A percentile compares a stretch with the other conserved stretches of the same genome.
Conservation (phyloP, 2,797 vertebrate species). For the Cuniculus paca region DNA sequence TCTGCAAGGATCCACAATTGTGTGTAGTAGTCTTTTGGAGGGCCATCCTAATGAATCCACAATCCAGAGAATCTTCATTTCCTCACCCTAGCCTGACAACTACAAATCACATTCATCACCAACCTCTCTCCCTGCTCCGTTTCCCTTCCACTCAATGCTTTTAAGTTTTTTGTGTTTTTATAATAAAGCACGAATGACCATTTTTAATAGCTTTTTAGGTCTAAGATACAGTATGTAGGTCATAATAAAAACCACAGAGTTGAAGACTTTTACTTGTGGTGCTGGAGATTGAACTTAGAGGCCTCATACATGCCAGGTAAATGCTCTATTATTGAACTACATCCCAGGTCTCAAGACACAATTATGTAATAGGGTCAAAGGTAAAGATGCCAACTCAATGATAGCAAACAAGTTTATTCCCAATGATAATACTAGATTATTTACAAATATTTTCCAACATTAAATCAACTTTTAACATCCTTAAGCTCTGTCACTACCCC, state of each 20-base stretch:
- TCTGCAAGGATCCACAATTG: not conserved
- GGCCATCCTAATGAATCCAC: not conserved
- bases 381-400: not conserved
- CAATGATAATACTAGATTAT: not conserved
- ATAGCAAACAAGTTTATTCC: not conserved
- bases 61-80: not conserved
- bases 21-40: not conserved
- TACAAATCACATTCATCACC: not conserved
- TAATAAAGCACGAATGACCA: constrained; percentile 16
- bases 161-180: not conserved
- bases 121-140: not conserved
- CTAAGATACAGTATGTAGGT: not conserved
- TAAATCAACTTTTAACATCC: not conserved
- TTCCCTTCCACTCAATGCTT: not conserved
- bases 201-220: constrained; percentile 43
- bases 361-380: not conserved
- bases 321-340: not conserved
- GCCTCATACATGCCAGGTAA: not conserved
- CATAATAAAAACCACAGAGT: constrained; percentile 8
- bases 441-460: not conserved
- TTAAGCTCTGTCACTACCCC: not conserved
- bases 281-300: not conserved
- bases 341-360: not conserved
- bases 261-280: not conserved
- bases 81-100: not conserved